Evolutionary conservation across 2,113 vertebrate genomes (phyloP), one percentile per base, ranked within the genome.

Genomic region (Ptychochromis oligacanthus): DNA sequence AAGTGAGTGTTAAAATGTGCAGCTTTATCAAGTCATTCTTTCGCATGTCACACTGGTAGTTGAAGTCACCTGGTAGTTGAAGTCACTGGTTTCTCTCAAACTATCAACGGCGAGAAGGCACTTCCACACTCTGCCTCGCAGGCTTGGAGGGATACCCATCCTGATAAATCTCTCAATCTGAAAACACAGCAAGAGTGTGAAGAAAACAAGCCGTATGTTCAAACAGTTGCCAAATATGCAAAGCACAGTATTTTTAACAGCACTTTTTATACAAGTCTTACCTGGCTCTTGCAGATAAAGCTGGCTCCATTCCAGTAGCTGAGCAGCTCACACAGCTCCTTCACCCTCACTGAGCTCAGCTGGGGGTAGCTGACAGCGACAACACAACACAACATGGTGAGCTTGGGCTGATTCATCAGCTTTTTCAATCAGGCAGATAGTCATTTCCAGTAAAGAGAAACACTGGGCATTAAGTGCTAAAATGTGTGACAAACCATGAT

Each of bases 281-380:
- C 95, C 93, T 95, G 95, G 76, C 78, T 95, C 81, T 43, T 95
- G 89, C 95, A 95, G 81, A 95, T 91, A 17, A 95, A 95, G 60
- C 95, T 95, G 88, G 94, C 81, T 61, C 92, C 93, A 77, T 95
- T 95, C 95, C 95, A 96, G 81, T 95, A 95, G 87, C 94, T 95
- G 79, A 96, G 94, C 79, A 95, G 91, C 85, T 95, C 94, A 93
- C 95, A 95, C 70, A 96, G 87, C 78, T 96, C 93, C 46, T 94
- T 95, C 10, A 95, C 93, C 84, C 93, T 92, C 34, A 87, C 84
- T 0, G 91, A 56, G 81, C 89, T 94, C 58, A 94, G 82, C 87
- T 92, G 90, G 24, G 94, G 93, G 82, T 93, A 95, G 56, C 95
- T 96, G 86, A 77, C 1, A 52, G 38, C 56, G 20, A 74, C 12